Conservation (phyloP, 2,113 vertebrate genomes). For the Mesitornis unicolor region DNA sequence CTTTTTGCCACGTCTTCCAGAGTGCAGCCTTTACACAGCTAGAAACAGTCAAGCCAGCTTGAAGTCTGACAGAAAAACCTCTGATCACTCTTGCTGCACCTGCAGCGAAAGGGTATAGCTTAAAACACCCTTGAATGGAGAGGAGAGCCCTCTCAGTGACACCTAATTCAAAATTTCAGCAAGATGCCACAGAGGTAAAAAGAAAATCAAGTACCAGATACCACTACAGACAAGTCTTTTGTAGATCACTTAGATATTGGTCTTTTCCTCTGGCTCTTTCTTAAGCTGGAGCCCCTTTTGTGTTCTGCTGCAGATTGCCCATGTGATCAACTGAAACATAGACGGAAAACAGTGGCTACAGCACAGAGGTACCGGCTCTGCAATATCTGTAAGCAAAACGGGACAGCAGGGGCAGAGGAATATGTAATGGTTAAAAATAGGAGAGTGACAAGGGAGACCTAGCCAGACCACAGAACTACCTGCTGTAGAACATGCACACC, state of each 20-base stretch:
- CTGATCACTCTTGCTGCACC: not conserved
- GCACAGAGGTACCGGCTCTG: not conserved
- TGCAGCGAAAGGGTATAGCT: not conserved
- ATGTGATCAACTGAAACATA: not conserved
- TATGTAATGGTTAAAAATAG: not conserved
- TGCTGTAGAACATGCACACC: not conserved
- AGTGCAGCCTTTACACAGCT: not conserved
- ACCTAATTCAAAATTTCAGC: not conserved
- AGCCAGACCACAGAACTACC: not conserved
- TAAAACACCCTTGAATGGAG: not conserved
- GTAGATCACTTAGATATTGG: not conserved
- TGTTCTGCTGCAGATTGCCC: not conserved
- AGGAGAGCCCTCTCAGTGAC: not conserved
- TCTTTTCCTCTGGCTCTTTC: not conserved
- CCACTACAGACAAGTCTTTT: not conserved
- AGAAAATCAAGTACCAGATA: not conserved
- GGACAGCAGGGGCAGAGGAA: not conserved
- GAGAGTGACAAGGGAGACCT: not conserved
- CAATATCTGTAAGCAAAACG: not conserved
- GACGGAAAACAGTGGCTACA: not conserved
- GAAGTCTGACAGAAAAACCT: not conserved
- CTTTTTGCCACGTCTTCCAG: not conserved
- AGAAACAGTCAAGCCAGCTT: not conserved
- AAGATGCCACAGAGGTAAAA: accelerated
- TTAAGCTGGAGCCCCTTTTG: not conserved